Percentiles rank a stretch among this genome's conserved stretches.
phyloP scores from a whole-genome alignment of 2,113 vertebrate species.

The Piliocolobus tephrosceles region DNA sequence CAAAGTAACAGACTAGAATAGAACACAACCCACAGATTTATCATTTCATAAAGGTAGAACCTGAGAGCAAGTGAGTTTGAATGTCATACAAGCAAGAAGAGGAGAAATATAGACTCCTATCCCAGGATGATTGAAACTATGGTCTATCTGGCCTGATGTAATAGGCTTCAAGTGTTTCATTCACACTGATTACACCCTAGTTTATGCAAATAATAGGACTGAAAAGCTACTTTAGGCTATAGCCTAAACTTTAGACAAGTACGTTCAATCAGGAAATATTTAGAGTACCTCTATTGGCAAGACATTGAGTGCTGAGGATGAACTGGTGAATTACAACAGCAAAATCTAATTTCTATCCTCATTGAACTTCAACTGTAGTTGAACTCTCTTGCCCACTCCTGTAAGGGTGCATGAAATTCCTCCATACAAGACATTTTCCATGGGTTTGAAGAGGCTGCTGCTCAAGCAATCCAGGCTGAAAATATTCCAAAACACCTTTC shows the following conservation, averaged over 20 bases:
- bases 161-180: not conserved
- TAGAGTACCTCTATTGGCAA: not conserved
- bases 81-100: not conserved
- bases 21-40: not conserved
- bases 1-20: not conserved
- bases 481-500: not conserved
- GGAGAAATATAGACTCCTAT: rapidly evolving
- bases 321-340: not conserved
- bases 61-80: not conserved
- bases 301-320: not conserved
- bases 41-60: not conserved
- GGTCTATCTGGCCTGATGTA: not conserved
- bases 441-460: not conserved
- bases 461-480: not conserved
- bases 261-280: not conserved
- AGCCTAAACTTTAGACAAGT: not conserved
- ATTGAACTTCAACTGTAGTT: not conserved
- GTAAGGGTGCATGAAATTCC: not conserved
- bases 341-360: not conserved
- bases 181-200: not conserved
- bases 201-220: not conserved
- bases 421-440: not conserved
- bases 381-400: not conserved
- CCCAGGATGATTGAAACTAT: not conserved
- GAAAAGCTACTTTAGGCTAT: rapidly evolving